Evolutionary conservation across 1,140 invertebrate species (phyloP), one percentile per base, ranked within the genome.

Genomic region (Diorhabda sublineata): DNA sequence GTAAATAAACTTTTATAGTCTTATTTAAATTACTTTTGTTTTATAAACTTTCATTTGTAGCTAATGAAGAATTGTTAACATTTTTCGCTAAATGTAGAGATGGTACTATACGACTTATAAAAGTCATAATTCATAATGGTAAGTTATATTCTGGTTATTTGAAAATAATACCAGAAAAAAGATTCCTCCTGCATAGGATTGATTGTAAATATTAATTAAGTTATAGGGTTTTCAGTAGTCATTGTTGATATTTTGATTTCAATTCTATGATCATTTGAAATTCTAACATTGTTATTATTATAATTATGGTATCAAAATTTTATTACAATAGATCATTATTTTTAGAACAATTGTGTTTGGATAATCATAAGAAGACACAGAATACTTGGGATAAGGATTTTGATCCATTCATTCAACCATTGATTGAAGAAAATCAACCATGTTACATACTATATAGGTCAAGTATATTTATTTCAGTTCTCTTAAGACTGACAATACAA

Each of bases 331-430:
- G 70, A 58, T 64, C 61, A 66, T 61, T 62, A 63, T 56, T 61
- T 72, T 74, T 69, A 96, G 95, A 97, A 82, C 88, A 94, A 83
- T 79, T 97, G 47, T 81, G 83, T 43, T 84, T 95, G 62, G 84
- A 89, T 44, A 86, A 86, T 71, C 87, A 89, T 66, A 83, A 88
- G 47, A 87, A 89, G 68, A 85, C 87, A 9, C 88, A 88, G 70
- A 87, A 88, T 68, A 88, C 90, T 71, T 97, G 95, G 95, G 91
- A 95, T 76, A 87, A 92, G 66, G 93, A 95, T 84, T 98, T 93
- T 84, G 91, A 96, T 78, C 89, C 88, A 78, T 84, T 91, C 80
- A 84, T 98, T 8, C 83, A 88, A 64, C 86, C 89, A 3, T 78
- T 95, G 60, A 83, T 98, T 45, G 89, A 95, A 75, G 90, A 93